Percentiles rank a stretch among this genome's conserved stretches.
phyloP scores from a whole-genome alignment of 2,113 vertebrate genomes.

The Egretta garzetta region DNA sequence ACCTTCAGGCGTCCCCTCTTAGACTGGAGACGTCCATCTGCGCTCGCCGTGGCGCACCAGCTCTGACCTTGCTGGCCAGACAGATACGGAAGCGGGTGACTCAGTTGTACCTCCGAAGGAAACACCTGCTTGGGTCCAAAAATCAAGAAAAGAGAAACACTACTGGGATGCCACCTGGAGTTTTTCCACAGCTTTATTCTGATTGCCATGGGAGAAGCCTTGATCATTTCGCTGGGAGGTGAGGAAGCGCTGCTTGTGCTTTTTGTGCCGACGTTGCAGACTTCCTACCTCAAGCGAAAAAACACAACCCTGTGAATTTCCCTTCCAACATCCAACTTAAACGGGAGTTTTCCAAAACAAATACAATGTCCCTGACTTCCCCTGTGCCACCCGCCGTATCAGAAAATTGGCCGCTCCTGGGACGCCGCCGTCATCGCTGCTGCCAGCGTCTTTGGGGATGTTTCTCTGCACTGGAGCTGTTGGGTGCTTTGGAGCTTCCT shows the following conservation, averaged over 20 bases:
- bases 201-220: background rate
- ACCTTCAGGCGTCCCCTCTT: background rate
- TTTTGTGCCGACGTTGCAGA: background rate
- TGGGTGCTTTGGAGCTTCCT: background rate
- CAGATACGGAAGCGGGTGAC: background rate
- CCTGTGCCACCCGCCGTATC: background rate
- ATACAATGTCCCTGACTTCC: accelerated
- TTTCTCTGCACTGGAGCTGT: background rate
- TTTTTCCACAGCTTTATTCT: background rate
- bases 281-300: background rate
- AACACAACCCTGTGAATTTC: background rate
- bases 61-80: background rate
- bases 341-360: background rate
- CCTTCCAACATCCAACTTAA: background rate
- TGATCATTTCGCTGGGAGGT: background rate
- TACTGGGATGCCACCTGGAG: background rate
- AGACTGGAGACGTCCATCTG: background rate
- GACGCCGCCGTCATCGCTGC: background rate
- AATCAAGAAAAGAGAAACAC: background rate
- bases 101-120: background rate
- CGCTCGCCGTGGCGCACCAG: background rate
- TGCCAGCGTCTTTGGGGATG: background rate
- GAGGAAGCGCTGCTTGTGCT: background rate
- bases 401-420: background rate
- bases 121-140: background rate